Conservation (phyloP, 2,113 vertebrate genomes). For the Albula glossodonta region DNA sequence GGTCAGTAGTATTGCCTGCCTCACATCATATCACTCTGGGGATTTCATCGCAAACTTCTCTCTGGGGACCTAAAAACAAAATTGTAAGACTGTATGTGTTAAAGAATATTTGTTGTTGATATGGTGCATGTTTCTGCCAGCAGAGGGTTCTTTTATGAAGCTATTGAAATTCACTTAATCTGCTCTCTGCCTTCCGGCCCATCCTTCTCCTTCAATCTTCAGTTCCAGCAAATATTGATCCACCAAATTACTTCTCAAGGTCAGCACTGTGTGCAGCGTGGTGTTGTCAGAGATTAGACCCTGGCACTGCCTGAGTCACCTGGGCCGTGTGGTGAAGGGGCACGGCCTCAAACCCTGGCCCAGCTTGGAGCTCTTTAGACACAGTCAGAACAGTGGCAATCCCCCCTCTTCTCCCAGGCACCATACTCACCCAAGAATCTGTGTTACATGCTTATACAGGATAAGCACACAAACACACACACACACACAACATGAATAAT, state of each 20-base stretch:
- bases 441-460: not conserved
- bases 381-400: not conserved
- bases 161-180: slow-evolving; percentile 33
- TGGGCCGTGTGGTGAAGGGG: not conserved
- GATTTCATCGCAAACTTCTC: not conserved
- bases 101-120: not conserved
- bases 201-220: slow-evolving; percentile 33
- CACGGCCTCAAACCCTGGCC: not conserved
- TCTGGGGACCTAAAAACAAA: not conserved
- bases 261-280: slow-evolving; percentile 20
- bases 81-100: not conserved
- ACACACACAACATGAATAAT: no score
- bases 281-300: slow-evolving; percentile 41
- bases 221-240: slow-evolving; percentile 56
- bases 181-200: not conserved
- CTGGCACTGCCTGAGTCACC: not conserved
- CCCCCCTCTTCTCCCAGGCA: not conserved
- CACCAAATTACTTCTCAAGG: slow-evolving; percentile 64
- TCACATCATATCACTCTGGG: not conserved
- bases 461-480: not conserved
- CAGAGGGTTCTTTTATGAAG: not conserved
- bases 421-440: no score
- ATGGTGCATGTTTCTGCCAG: not conserved
- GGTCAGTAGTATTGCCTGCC: not conserved
- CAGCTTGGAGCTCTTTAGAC: not conserved